phyloP scores from a whole-genome alignment of 2,113 vertebrate species.

The Hippopotamus amphibius region DNA sequence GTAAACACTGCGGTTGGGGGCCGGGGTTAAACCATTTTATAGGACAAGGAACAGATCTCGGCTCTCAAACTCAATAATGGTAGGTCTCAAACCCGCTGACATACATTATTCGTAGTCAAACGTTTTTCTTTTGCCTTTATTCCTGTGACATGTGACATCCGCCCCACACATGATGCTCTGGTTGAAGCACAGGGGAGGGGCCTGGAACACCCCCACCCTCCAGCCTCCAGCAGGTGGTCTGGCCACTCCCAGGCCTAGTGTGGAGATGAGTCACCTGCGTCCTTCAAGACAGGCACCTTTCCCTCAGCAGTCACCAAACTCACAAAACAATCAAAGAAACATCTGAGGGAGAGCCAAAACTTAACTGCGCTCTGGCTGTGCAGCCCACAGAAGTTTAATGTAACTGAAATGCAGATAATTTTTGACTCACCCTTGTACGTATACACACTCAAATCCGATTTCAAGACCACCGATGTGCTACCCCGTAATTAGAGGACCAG shows the following conservation, averaged over 20 bases:
- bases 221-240: rapidly evolving
- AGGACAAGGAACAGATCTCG: not conserved
- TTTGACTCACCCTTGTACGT: too few species aligned
- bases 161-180: not conserved
- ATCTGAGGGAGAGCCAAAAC: too few species aligned
- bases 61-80: not conserved
- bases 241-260: not conserved
- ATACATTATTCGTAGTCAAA: rapidly evolving
- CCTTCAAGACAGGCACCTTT: rapidly evolving
- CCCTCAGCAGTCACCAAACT: not conserved
- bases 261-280: too few species aligned
- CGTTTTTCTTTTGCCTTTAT: too few species aligned
- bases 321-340: not conserved
- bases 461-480: not conserved
- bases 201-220: not conserved
- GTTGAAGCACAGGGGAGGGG: rapidly evolving
- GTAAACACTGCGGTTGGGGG: rapidly evolving
- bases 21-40: rapidly evolving
- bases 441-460: not conserved
- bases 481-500: not conserved
- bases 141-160: not conserved
- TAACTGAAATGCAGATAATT: too few species aligned
- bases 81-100: not conserved
- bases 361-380: too few species aligned
- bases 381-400: too few species aligned